Evolutionary conservation across 2,888 invertebrate genomes (phyloP).

Genomic region (Drosophila imparisetae): DNA sequence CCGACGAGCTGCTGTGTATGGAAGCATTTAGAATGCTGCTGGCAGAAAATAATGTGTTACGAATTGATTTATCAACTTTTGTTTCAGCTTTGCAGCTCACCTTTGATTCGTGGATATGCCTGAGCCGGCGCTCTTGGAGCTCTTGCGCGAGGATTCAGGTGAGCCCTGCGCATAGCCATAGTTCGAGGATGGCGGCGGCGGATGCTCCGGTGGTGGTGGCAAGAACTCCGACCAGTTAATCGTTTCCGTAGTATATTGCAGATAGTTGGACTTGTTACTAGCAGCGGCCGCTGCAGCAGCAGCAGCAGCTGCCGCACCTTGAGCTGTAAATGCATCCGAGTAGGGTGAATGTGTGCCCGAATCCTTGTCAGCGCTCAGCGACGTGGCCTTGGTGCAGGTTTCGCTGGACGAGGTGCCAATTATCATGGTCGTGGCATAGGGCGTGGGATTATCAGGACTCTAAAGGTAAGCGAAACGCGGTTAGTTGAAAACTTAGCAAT

Average conservation of each 20-base stretch:
- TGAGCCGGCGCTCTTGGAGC: constrained; percentile 84
- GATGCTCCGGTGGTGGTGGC: constrained; percentile 87
- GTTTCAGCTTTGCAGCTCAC: constrained; percentile 57
- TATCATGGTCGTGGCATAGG: constrained; percentile 91
- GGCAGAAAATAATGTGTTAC: background rate
- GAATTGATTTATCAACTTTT: background rate
- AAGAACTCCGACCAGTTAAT: constrained; percentile 87
- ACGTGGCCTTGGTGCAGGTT: constrained; percentile 84
- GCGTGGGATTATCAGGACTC: constrained; percentile 88
- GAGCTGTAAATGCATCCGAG: constrained; percentile 82
- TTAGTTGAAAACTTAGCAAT: constrained; percentile 15
- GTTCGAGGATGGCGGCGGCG: constrained; percentile 86
- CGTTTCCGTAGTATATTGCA: constrained; percentile 84
- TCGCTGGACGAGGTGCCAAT: constrained; percentile 85
- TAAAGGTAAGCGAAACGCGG: constrained; percentile 32
- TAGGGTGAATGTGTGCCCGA: constrained; percentile 85
- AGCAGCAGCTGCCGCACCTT: constrained; percentile 65
- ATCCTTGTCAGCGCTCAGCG: constrained; percentile 83
- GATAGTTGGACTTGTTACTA: constrained; percentile 79
- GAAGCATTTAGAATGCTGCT: constrained; percentile 84
- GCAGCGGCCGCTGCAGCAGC: constrained; percentile 53
- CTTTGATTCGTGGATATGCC: constrained; percentile 84
- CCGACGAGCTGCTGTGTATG: constrained; percentile 84
- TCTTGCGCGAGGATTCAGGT: constrained; percentile 84
- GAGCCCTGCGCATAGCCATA: constrained; percentile 84